Conservation (phyloP, 2,113 vertebrate genomes). For the Sciurus niger region DNA sequence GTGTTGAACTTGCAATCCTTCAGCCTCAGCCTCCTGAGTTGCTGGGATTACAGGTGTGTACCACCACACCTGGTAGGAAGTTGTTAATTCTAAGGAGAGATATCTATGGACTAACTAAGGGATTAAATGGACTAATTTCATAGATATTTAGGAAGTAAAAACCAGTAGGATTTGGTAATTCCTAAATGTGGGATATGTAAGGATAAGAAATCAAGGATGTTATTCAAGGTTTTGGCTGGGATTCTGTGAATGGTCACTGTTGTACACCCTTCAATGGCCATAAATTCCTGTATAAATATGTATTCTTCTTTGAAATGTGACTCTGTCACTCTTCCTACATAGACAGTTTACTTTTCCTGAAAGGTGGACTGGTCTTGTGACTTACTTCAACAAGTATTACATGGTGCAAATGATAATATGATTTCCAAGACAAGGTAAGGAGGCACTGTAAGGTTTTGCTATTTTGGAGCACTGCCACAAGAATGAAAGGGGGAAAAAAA, state of each 20-base stretch:
- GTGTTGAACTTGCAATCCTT: too few relatives aligned
- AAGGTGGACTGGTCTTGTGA: neutral
- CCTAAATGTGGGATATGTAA: neutral
- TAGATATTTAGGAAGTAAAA: slow-evolving; percentile 20
- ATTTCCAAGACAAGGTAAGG: neutral
- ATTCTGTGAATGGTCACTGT: neutral
- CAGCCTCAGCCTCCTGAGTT: too few relatives aligned
- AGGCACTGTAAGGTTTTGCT: neutral
- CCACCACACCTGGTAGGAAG: neutral
- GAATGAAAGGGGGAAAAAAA: neutral
- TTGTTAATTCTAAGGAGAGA: slow-evolving; percentile 5
- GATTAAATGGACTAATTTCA: neutral
- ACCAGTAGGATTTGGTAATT: neutral
- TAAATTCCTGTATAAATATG: neutral
- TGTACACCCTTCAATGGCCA: neutral
- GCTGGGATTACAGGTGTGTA: too few relatives aligned
- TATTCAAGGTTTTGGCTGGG: neutral
- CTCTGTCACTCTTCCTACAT: neutral
- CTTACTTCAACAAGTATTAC: neutral
- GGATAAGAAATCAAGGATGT: slow-evolving; percentile 29
- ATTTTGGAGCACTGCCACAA: neutral
- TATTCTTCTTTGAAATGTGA: neutral
- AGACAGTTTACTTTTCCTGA: neutral
- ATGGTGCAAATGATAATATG: neutral
- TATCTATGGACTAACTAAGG: neutral